phyloP scores from a whole-genome alignment of 1,140 invertebrate species.

The Metaphire vulgaris region DNA sequence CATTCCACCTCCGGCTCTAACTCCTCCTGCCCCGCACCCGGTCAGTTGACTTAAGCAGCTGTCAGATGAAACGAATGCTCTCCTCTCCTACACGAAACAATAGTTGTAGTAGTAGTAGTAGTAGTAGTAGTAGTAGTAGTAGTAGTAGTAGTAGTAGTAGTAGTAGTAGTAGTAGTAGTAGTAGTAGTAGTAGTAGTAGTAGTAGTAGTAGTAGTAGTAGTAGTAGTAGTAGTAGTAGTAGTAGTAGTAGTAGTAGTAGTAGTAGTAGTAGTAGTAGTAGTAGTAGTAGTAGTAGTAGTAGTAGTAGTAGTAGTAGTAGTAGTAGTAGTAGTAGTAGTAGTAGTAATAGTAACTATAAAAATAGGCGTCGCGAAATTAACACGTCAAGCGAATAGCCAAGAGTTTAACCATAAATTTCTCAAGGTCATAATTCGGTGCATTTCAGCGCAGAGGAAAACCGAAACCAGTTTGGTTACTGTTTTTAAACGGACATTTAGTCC shows the following conservation, averaged over 20 bases:
- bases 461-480: too few relatives aligned
- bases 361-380: too few relatives aligned
- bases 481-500: too few relatives aligned
- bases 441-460: too few relatives aligned
- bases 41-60: neutral
- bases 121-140: conserved; percentile 5
- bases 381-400: too few relatives aligned
- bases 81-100: neutral
- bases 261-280: conserved; percentile 7
- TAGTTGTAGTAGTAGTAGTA: conserved; percentile 1
- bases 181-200: conserved; percentile 8
- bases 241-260: conserved; percentile 6
- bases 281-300: conserved; percentile 9
- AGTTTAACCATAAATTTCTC: too few relatives aligned
- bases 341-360: conserved; percentile 1
- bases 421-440: too few relatives aligned
- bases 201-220: conserved; percentile 5
- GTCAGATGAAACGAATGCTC: neutral
- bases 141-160: conserved; percentile 8
- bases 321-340: conserved; percentile 8
- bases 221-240: neutral
- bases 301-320: conserved; percentile 7
- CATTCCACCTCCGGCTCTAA: neutral
- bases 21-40: too few relatives aligned
- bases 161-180: conserved; percentile 7